Evolutionary conservation across 2,888 invertebrate species (phyloP).

Genomic region (Drosophila anomelani): DNA sequence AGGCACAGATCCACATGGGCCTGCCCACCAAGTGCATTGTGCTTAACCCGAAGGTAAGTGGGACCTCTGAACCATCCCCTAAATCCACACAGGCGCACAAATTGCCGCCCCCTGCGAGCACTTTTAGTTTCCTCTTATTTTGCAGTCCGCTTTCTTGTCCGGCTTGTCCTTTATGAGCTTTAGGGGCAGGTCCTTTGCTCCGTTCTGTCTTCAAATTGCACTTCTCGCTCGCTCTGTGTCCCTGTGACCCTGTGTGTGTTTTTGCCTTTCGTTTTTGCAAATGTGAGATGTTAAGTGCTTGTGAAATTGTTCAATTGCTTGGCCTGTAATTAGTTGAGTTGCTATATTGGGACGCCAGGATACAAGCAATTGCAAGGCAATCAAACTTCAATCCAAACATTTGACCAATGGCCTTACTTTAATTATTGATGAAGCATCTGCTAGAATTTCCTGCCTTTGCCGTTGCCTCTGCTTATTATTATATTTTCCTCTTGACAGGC

Average conservation of each 20-base stretch:
- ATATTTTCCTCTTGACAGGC: slow-evolving; percentile 86
- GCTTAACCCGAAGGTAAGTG: slow-evolving; percentile 91
- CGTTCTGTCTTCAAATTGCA: slow-evolving; percentile 40
- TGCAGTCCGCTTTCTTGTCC: slow-evolving; percentile 35
- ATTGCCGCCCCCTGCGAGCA: slow-evolving; percentile 35
- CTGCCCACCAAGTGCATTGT: slow-evolving; percentile 91
- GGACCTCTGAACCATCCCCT: slow-evolving; percentile 26
- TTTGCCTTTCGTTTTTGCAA: slow-evolving; percentile 41
- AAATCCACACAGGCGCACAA: slow-evolving; percentile 32
- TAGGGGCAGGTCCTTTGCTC: slow-evolving; percentile 39
- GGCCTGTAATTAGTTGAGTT: slow-evolving; percentile 28
- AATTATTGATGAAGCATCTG: slow-evolving; percentile 1
- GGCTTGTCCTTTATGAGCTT: slow-evolving; percentile 39
- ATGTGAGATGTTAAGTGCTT: slow-evolving; percentile 50
- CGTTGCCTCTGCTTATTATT: not conserved
- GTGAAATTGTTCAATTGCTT: slow-evolving; percentile 57
- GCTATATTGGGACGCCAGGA: slow-evolving; percentile 15
- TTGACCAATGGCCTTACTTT: not conserved
- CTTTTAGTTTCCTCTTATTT: slow-evolving; percentile 35
- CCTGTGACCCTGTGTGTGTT: slow-evolving; percentile 19
- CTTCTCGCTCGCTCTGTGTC: slow-evolving; percentile 22
- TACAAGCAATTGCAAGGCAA: slow-evolving; percentile 10
- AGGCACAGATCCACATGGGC: slow-evolving; percentile 91
- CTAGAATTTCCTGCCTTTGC: not conserved
- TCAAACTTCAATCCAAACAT: slow-evolving; percentile 1